Conservation (phyloP, 2,888 invertebrate species). For the Heliconius aoede region DNA sequence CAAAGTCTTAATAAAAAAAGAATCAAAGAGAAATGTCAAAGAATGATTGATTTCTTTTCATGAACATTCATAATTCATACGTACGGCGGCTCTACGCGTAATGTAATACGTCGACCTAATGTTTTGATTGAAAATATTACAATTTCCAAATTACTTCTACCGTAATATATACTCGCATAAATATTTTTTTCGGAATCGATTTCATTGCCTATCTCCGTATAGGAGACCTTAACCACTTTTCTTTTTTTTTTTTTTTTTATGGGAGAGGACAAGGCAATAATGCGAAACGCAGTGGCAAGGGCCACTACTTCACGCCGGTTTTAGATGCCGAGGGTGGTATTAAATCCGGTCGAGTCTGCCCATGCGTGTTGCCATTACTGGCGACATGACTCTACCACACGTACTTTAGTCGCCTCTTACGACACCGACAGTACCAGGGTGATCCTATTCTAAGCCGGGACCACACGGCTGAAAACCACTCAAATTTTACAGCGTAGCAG, state of each 20-base stretch:
- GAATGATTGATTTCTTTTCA: slow-evolving; percentile 32
- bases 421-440: too few species aligned
- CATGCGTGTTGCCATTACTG: too few species aligned
- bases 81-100: background rate
- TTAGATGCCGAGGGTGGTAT: too few species aligned
- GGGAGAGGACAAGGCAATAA: too few species aligned
- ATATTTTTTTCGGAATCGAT: background rate
- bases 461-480: too few species aligned
- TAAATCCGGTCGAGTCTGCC: too few species aligned
- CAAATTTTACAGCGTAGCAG: background rate
- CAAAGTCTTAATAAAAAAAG: slow-evolving; percentile 27
- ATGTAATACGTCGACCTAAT: slow-evolving; percentile 13
- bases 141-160: slow-evolving; percentile 3
- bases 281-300: too few species aligned
- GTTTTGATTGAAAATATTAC: slow-evolving; percentile 13
- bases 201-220: background rate
- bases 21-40: slow-evolving; percentile 25
- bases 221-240: background rate
- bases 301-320: too few species aligned
- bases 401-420: too few species aligned
- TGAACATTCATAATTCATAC: slow-evolving; percentile 33
- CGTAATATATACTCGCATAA: background rate
- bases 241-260: too few species aligned
- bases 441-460: too few species aligned
- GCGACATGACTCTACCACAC: too few species aligned